Evolutionary conservation across 2,797 vertebrate genomes (phyloP), one percentile per base, ranked within the genome.

Genomic region (Poecile montanus): DNA sequence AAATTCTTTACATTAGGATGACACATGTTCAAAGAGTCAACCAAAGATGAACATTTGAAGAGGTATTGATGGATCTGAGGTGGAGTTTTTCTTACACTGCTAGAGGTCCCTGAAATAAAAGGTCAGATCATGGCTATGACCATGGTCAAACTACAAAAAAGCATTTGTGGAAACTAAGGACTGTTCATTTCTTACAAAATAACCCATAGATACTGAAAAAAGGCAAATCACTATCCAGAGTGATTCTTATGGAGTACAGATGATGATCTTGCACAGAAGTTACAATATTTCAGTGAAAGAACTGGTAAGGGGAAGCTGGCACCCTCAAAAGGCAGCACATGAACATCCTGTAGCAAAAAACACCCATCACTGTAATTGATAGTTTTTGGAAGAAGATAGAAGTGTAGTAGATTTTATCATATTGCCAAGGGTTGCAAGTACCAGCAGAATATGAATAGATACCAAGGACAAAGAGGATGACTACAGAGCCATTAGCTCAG

Each of bases 391-490:
- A 77, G 81, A 87, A 91, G 42, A 75, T 77, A 78, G 81, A 94
- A 78, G 25, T 47, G 23, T 20, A 42, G 21, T 68, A 82, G 79
- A 91, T 91, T 95, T 89, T 89, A 89, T 96, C 58, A 68, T 65
- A n/a, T 83, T 94, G 61, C 82, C 73, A 85, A 42, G 67, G 21
- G 18, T 85, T 88, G 38, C 40, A 80, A 75, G 32, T 51, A 79
- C 42, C 61, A 83, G 78, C 25, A 77, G 91, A 89, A 89, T 96
- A 78, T 36, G 75, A 92, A 94, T 27, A 80, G 68, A 83, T 72
- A 89, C 42, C 79, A 96, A 96, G 96, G 95, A 94, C 93, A 94
- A 94, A 96, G 72, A 92, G 73, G 66, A 75, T 92, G 93, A 84
- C 89, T 95, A 81, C 27, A 94, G 38, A 91, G 47, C 76, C 70